Conservation (phyloP, 2,113 vertebrate species). For the cattle (Bos taurus) region DNA sequence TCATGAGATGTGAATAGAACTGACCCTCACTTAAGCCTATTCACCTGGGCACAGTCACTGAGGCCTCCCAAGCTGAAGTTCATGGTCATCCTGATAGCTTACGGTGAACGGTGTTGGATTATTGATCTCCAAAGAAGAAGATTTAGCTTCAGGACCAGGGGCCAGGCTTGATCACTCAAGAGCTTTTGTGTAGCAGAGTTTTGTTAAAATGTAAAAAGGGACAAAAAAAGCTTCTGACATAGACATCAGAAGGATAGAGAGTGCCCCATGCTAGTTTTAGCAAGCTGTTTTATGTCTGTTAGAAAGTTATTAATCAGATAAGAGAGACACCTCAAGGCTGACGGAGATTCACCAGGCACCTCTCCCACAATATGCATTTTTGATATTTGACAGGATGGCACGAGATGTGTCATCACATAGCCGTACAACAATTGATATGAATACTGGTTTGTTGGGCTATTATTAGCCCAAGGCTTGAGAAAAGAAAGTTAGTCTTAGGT, state of each 20-base stretch:
- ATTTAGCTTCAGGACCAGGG: not conserved
- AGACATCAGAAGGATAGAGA: not conserved
- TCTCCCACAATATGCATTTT: not conserved
- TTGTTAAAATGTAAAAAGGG: not conserved
- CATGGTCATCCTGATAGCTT: not conserved
- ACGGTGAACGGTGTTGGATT: not conserved
- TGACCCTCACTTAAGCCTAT: not conserved
- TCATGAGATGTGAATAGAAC: not conserved
- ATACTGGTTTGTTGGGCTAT: not conserved
- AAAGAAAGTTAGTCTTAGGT: not conserved
- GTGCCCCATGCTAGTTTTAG: not conserved
- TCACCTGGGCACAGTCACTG: not conserved
- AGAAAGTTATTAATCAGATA: not conserved
- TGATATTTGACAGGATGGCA: not conserved
- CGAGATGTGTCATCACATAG: not conserved
- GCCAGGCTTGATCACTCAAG: not conserved
- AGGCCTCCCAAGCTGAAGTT: not conserved
- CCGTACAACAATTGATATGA: not conserved
- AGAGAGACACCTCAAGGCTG: not conserved
- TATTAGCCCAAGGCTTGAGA: not conserved
- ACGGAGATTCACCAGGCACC: not conserved
- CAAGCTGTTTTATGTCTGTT: not conserved
- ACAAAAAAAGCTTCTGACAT: not conserved
- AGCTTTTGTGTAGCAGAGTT: not conserved
- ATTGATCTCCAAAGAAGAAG: not conserved